A percentile compares a stretch with the other conserved stretches of the same genome.
Evolutionary conservation across 2,797 vertebrate genomes (phyloP).

Genomic region (Uromys caudimaculatus): DNA sequence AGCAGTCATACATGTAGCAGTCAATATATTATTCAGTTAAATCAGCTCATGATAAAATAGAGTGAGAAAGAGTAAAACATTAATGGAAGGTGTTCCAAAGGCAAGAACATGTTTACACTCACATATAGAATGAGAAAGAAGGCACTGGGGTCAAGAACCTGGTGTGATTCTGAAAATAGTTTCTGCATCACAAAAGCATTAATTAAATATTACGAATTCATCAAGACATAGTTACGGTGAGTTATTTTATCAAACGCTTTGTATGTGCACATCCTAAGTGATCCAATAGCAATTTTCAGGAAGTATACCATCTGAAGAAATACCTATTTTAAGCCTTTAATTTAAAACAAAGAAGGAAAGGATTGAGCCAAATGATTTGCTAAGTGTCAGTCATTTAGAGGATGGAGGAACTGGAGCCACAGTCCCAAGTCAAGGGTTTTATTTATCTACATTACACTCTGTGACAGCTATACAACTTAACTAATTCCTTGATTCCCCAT

Average conservation of each 20-base stretch:
- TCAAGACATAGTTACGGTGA: background rate
- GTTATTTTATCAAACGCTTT: background rate
- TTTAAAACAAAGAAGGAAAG: background rate
- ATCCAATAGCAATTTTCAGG: background rate
- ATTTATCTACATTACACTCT: background rate
- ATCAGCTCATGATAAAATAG: background rate
- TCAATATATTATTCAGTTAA: background rate
- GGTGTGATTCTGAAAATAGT: background rate
- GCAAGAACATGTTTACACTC: background rate
- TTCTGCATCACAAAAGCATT: constrained; percentile 13
- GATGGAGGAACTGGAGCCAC: background rate
- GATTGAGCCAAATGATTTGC: background rate
- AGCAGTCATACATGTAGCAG: background rate
- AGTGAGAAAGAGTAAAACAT: background rate
- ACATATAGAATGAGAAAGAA: background rate
- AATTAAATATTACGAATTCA: background rate
- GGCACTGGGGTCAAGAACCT: background rate
- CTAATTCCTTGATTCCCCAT: background rate
- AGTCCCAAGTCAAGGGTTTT: background rate
- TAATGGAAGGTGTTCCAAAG: background rate
- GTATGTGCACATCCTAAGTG: background rate
- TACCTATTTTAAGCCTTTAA: background rate
- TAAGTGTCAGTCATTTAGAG: background rate
- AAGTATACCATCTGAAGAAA: background rate
- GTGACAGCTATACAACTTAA: background rate